Evolutionary conservation across 2,888 invertebrate species (phyloP).

Genomic region (Lasioglossum zephyrum): DNA sequence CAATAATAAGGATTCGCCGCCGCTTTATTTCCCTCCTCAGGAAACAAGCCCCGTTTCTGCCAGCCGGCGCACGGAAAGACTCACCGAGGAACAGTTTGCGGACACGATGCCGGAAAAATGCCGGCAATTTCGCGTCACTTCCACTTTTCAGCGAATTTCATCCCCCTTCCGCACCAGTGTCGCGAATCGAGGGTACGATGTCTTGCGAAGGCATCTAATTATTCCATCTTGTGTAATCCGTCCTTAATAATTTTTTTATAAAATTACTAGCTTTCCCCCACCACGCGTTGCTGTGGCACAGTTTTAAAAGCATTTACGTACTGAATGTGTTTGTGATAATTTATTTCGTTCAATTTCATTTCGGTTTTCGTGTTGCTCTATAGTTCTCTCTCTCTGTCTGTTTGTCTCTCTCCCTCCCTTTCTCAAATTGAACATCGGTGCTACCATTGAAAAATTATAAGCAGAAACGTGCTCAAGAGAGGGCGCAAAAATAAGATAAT

Average conservation of each 20-base stretch:
- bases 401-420: no score
- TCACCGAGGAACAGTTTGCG: slow-evolving; percentile 25
- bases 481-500: no score
- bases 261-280: not conserved
- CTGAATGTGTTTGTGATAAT: no score
- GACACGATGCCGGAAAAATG: slow-evolving; percentile 23
- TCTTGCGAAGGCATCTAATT: not conserved
- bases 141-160: not conserved
- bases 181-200: not conserved
- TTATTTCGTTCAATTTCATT: no score
- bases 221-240: not conserved
- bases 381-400: no score
- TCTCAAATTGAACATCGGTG: no score
- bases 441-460: no score
- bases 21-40: slow-evolving; percentile 47
- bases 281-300: no score
- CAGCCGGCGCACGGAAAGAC: slow-evolving; percentile 49
- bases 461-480: no score
- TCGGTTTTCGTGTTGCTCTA: no score
- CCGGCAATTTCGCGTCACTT: slow-evolving; percentile 23
- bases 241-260: not conserved
- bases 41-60: slow-evolving; percentile 51
- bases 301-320: no score
- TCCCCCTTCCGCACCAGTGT: not conserved
- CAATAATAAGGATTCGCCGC: slow-evolving; percentile 63